Evolutionary conservation across 2,797 vertebrate species (phyloP).

Genomic region (Trachops cirrhosus): DNA sequence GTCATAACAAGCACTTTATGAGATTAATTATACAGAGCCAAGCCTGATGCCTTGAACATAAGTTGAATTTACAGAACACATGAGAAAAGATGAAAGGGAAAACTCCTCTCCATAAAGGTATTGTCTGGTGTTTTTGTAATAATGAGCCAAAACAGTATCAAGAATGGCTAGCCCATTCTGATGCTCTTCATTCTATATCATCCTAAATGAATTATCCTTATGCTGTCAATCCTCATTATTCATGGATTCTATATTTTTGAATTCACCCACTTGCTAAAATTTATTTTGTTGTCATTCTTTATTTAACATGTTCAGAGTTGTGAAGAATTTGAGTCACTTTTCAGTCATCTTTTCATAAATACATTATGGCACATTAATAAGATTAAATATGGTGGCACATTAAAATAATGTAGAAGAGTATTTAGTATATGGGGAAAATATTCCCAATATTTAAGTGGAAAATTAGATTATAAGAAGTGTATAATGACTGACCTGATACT

Average conservation of each 20-base stretch:
- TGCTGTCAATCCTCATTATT: not conserved
- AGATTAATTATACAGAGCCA: not conserved
- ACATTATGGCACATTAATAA: not conserved
- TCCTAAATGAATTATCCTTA: not conserved
- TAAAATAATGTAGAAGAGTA: not conserved
- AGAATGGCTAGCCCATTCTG: not conserved
- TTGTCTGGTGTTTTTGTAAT: not conserved
- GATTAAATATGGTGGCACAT: not conserved
- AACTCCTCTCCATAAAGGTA: not conserved
- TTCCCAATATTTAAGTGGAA: not conserved
- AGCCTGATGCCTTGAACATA: not conserved
- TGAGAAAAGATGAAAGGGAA: not conserved
- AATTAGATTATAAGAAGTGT: not conserved
- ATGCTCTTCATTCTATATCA: not conserved
- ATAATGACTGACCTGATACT: not conserved
- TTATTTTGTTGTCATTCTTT: not conserved
- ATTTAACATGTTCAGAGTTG: not conserved
- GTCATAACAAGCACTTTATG: not conserved
- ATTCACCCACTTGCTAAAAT: not conserved
- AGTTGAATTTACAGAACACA: not conserved
- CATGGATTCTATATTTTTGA: not conserved
- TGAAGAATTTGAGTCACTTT: not conserved
- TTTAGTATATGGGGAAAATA: not conserved
- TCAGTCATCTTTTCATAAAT: not conserved
- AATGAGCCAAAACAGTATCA: not conserved